Conservation (phyloP, 23 tunicate genomes). For the Diplosoma virens region DNA sequence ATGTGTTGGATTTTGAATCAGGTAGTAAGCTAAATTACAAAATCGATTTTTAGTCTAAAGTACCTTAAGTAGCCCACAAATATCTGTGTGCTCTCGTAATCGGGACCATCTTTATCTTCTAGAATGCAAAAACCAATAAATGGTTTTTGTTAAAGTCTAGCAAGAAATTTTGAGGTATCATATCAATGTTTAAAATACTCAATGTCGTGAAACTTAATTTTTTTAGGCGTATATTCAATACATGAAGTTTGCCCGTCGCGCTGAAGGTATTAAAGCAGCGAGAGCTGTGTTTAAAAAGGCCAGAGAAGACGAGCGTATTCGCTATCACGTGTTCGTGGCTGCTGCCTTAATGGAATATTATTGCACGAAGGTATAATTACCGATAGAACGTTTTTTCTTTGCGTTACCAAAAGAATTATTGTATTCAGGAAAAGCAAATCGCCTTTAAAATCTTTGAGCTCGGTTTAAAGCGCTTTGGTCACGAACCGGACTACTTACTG, state of each 20-base stretch:
- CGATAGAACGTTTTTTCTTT: background rate
- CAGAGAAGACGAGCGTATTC: conserved; percentile 71
- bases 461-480: conserved; percentile 89
- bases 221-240: conserved; percentile 94
- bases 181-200: too few species aligned
- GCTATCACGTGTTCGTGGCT: conserved; percentile 90
- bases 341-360: conserved; percentile 98
- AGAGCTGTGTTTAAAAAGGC: conserved; percentile 88
- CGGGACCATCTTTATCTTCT: too few species aligned
- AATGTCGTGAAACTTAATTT: too few species aligned
- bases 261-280: conserved; percentile 85
- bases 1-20: too few species aligned
- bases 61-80: too few species aligned
- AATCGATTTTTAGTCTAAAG: too few species aligned
- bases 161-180: too few species aligned
- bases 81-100: too few species aligned
- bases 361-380: conserved; percentile 65
- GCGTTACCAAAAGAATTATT: background rate
- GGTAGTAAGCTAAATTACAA: too few species aligned
- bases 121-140: too few species aligned
- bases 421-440: conserved; percentile 74
- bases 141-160: too few species aligned
- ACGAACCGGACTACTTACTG: conserved; percentile 86
- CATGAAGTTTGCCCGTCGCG: conserved; percentile 89
- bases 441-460: conserved; percentile 94